Evolutionary conservation across 2,113 vertebrate species (phyloP).

Genomic region (Silurus asotus): DNA sequence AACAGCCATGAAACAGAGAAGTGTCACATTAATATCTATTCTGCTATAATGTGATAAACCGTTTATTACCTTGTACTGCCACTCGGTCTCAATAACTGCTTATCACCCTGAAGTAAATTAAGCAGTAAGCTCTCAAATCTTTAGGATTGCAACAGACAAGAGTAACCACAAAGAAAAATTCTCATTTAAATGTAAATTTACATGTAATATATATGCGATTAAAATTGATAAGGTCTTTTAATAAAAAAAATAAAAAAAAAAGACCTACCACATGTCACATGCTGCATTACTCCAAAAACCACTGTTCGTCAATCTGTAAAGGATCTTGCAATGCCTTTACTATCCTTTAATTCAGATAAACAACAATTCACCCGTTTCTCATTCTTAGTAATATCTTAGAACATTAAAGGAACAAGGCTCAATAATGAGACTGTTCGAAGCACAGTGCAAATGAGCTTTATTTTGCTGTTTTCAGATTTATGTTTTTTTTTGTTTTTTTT

Average conservation of each 20-base stretch:
- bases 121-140: too few relatives aligned
- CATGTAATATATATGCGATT: background rate
- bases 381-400: background rate
- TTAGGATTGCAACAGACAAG: background rate
- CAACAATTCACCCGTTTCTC: background rate
- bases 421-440: too few relatives aligned
- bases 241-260: background rate
- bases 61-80: slow-evolving; percentile 12
- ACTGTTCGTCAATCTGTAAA: background rate
- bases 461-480: too few relatives aligned
- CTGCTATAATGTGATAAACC: slow-evolving; percentile 13
- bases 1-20: slow-evolving; percentile 29
- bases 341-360: background rate
- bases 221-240: background rate
- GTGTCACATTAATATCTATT: slow-evolving; percentile 31
- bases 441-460: too few relatives aligned
- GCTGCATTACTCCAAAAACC: background rate
- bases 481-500: background rate
- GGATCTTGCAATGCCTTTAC: background rate
- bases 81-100: slow-evolving; percentile 8
- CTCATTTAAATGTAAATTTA: too few relatives aligned
- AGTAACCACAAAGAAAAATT: background rate
- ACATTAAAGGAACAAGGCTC: background rate
- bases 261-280: background rate
- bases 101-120: slow-evolving; percentile 7